A percentile compares a stretch with the other conserved stretches of the same genome.
Conservation (phyloP, 2,888 invertebrate species). For the Aleiodes testaceus region DNA sequence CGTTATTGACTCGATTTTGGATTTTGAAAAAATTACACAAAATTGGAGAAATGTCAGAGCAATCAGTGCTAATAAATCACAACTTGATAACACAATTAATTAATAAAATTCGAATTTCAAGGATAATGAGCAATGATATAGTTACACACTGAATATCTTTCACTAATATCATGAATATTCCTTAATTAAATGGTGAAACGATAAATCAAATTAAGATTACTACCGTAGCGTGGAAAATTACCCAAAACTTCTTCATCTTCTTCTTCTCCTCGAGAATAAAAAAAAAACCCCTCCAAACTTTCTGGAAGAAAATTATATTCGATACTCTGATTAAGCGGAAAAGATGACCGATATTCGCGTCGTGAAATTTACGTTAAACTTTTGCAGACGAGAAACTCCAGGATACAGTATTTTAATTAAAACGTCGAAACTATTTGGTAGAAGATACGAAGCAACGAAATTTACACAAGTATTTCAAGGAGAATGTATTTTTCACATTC, state of each 20-base stretch:
- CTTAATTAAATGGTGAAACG: constrained; percentile 26
- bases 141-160: neutral
- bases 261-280: neutral
- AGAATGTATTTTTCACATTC: neutral
- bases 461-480: constrained; percentile 6
- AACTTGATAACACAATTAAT: constrained; percentile 17
- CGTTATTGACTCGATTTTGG: neutral
- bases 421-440: constrained; percentile 14
- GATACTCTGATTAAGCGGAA: constrained; percentile 32
- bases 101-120: constrained; percentile 17
- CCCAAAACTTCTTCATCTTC: constrained; percentile 18
- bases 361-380: constrained; percentile 20
- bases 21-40: neutral
- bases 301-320: constrained; percentile 22
- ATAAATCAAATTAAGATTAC: constrained; percentile 30
- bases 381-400: neutral
- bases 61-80: constrained; percentile 24
- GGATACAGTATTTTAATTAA: constrained; percentile 19
- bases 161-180: constrained; percentile 16
- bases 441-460: too few relatives aligned
- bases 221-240: neutral
- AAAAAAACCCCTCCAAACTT: neutral
- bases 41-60: neutral
- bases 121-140: neutral
- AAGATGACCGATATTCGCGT: constrained; percentile 26